Percentiles rank a stretch among this genome's conserved stretches.
phyloP scores from a whole-genome alignment of 2,113 vertebrate genomes.

The Odocoileus virginianus region DNA sequence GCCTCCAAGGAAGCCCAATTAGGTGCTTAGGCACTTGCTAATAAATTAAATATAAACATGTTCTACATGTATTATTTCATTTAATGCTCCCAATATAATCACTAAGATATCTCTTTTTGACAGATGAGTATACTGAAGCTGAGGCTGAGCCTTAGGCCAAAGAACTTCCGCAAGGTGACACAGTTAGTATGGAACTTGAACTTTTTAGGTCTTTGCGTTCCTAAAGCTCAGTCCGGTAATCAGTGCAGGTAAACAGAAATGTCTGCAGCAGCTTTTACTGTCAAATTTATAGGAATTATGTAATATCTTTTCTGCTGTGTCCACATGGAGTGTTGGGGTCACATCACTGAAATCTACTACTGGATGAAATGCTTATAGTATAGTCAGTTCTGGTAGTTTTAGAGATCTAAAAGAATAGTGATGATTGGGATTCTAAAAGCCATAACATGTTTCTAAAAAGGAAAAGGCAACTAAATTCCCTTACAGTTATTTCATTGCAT shows the following conservation, averaged over 20 bases:
- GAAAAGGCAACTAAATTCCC: not conserved
- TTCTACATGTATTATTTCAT: not conserved
- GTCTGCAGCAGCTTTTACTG: not conserved
- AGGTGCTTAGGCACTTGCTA: not conserved
- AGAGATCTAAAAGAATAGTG: conserved; percentile 19
- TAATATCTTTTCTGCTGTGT: not conserved
- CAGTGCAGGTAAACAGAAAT: not conserved
- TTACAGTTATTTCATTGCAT: conserved; percentile 11
- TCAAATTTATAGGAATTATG: not conserved
- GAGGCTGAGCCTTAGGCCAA: not conserved
- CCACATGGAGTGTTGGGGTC: not conserved
- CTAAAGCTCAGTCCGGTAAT: not conserved
- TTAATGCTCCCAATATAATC: not conserved
- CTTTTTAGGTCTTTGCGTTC: not conserved
- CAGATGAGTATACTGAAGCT: not conserved
- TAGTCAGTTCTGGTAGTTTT: not conserved
- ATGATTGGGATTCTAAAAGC: not conserved
- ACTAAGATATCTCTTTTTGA: not conserved
- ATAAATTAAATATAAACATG: not conserved
- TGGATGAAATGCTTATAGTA: not conserved
- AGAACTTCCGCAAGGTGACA: not conserved
- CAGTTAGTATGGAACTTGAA: not conserved
- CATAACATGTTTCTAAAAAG: not conserved
- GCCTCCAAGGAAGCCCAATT: not conserved
- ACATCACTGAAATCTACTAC: conserved; percentile 33